Evolutionary conservation across 2,888 invertebrate genomes (phyloP).

Genomic region (Luperina testacea): DNA sequence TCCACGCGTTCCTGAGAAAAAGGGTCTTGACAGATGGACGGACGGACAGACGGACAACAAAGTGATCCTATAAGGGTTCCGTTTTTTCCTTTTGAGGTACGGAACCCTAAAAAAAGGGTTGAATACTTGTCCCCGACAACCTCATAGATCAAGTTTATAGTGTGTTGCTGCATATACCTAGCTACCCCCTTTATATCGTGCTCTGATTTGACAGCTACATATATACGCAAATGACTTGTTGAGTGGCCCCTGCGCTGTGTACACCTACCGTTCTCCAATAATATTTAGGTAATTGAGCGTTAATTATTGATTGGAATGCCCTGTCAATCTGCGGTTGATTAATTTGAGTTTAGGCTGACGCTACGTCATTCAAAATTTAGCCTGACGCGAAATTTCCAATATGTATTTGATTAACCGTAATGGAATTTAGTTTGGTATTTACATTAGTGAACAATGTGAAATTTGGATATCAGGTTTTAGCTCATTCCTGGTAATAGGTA

Average conservation of each 20-base stretch:
- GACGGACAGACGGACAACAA: too few relatives aligned
- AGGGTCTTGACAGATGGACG: too few relatives aligned
- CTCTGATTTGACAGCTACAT: constrained; percentile 37
- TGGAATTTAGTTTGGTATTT: constrained; percentile 39
- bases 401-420: constrained; percentile 49
- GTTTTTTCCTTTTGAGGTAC: too few relatives aligned
- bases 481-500: not conserved
- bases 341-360: constrained; percentile 66
- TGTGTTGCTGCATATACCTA: not conserved
- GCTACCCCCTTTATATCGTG: not conserved
- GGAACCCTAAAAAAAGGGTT: too few relatives aligned
- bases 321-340: constrained; percentile 71
- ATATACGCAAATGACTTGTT: constrained; percentile 46
- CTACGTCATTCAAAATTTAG: constrained; percentile 49
- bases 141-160: constrained; percentile 10
- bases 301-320: constrained; percentile 66
- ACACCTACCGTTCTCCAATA: constrained; percentile 54
- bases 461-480: constrained; percentile 1
- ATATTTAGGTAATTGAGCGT: constrained; percentile 69
- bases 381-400: constrained; percentile 36
- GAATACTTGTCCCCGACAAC: not conserved
- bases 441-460: constrained; percentile 12
- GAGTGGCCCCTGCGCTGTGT: constrained; percentile 34
- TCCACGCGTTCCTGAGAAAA: too few relatives aligned
- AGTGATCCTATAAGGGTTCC: too few relatives aligned